These are phyloP conservation scores for Plumapathes pennacea DNA, from an alignment of 92 coral and sea anemone genomes.

Conservation along the genomic window DNA sequence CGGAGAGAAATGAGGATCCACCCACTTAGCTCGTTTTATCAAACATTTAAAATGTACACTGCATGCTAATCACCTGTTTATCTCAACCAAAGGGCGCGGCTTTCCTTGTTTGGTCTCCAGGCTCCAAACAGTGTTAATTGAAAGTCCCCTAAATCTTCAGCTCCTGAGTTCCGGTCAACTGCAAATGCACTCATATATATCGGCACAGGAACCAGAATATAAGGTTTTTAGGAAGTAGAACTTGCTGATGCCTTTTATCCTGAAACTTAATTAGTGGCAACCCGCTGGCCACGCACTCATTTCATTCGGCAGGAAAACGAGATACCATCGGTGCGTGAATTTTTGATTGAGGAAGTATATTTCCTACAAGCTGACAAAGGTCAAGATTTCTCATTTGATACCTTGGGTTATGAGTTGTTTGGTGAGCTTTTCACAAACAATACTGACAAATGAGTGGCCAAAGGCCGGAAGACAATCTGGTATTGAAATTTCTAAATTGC, in stretches of 20 bases:
- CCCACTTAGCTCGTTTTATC: too few species aligned
- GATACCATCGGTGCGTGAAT: conserved; percentile 58
- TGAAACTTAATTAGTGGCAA: conserved; percentile 16
- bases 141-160: too few species aligned
- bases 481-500: conserved; percentile 29
- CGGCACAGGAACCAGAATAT: too few species aligned
- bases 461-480: conserved; percentile 59
- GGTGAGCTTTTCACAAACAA: conserved; percentile 76
- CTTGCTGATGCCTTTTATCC: conserved; percentile 31
- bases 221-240: too few species aligned
- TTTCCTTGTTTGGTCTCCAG: too few species aligned
- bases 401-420: conserved; percentile 66
- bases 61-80: too few species aligned
- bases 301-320: conserved; percentile 31
- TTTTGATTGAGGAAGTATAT: conserved; percentile 70
- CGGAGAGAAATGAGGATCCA: too few species aligned
- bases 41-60: too few species aligned
- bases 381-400: conserved; percentile 70
- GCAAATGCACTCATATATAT: too few species aligned
- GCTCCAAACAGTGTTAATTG: too few species aligned
- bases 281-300: conserved; percentile 56
- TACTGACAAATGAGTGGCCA: conserved; percentile 34
- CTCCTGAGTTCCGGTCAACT: too few species aligned
- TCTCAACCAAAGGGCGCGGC: too few species aligned
- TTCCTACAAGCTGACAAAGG: conserved; percentile 63